phyloP scores from a whole-genome alignment of 2,797 vertebrate genomes.

The Eulemur coronatus region DNA sequence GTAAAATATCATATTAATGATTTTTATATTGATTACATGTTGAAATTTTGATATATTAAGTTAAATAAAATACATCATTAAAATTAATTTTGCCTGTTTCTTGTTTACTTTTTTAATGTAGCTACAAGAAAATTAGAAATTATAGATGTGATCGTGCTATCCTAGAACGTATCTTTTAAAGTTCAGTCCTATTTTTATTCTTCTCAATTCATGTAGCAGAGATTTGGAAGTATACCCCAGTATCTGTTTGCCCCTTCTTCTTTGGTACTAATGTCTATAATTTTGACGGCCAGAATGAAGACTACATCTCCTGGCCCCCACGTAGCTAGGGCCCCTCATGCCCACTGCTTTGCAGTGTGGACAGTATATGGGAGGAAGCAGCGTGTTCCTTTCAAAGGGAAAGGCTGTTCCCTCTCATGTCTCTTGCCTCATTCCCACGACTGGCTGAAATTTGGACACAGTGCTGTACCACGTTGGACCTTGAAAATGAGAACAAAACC shows the following conservation, averaged over 20 bases:
- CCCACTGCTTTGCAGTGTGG: background rate
- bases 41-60: background rate
- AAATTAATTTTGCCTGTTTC: background rate
- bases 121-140: background rate
- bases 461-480: background rate
- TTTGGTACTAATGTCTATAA: background rate
- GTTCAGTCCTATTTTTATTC: background rate
- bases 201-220: background rate
- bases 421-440: background rate
- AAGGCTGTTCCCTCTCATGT: background rate
- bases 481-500: background rate
- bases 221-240: background rate
- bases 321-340: fast-evolving
- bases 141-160: background rate
- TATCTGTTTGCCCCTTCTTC: background rate
- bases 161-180: background rate
- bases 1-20: background rate
- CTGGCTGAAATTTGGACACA: background rate
- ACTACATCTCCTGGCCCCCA: background rate
- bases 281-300: background rate
- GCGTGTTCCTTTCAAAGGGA: background rate
- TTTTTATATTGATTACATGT: background rate
- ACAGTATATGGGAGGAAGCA: background rate
- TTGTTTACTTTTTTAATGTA: background rate
- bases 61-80: background rate